Evolutionary conservation across 2,797 vertebrate genomes (phyloP).

Genomic region (Heterohyrax brucei): DNA sequence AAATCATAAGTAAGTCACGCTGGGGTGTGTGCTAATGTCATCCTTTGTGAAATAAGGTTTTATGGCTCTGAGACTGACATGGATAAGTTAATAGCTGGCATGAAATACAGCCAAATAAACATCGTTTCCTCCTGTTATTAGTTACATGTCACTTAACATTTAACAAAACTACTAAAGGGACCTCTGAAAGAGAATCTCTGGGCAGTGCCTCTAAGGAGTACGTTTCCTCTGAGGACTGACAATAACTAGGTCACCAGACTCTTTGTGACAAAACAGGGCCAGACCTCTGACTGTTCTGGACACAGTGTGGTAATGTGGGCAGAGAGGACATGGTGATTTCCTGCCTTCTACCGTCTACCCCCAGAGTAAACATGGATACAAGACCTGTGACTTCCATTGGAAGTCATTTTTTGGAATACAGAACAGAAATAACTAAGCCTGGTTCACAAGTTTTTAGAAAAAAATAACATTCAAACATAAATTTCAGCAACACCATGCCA

Average conservation of each 20-base stretch:
- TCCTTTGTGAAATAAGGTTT: constrained; percentile 78
- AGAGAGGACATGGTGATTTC: not conserved
- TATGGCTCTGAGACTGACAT: constrained; percentile 59
- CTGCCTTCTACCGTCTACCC: not conserved
- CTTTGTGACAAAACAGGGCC: not conserved
- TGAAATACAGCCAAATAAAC: constrained; percentile 39
- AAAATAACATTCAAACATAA: constrained; percentile 29
- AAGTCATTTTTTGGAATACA: constrained; percentile 52
- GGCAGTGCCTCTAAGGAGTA: not conserved
- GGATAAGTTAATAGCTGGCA: constrained; percentile 73
- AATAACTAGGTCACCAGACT: constrained; percentile 34
- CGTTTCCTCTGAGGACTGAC: constrained; percentile 31
- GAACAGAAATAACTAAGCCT: not conserved
- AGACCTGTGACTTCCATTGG: not conserved
- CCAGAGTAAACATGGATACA: not conserved
- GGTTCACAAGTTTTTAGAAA: not conserved
- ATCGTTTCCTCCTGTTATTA: constrained; percentile 75
- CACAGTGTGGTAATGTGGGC: not conserved
- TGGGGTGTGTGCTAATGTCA: constrained; percentile 70
- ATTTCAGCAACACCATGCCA: not conserved
- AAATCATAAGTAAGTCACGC: constrained; percentile 82
- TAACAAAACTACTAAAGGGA: constrained; percentile 70
- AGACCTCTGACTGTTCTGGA: not conserved
- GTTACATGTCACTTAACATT: constrained; percentile 65
- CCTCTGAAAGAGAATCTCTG: constrained; percentile 28